A percentile compares a stretch with the other conserved stretches of the same genome.
Conservation (phyloP, 2,113 vertebrate genomes). For the Globicephala melas region DNA sequence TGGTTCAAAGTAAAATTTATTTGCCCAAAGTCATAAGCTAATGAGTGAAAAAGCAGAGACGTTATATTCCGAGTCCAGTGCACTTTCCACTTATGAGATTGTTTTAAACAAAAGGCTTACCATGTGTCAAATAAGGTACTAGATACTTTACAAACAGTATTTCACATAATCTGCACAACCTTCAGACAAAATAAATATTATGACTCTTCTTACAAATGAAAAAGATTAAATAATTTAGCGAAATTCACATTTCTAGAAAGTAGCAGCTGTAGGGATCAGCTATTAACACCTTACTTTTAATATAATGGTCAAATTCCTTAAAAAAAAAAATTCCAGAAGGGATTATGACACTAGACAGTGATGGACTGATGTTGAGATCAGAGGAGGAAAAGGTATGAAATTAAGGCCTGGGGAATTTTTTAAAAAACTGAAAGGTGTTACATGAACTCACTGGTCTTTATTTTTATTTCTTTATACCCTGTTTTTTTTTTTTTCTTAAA, state of each 20-base stretch:
- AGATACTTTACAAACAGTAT: not conserved
- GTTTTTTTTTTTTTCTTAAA: not conserved
- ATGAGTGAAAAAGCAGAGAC: not conserved
- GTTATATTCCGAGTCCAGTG: not conserved
- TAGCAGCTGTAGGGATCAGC: not conserved
- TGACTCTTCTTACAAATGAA: not conserved
- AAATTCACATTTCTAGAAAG: slow-evolving; percentile 10
- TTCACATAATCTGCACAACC: not conserved
- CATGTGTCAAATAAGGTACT: not conserved
- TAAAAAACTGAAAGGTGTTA: not conserved
- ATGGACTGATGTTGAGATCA: not conserved
- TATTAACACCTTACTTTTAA: not conserved
- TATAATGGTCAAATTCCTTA: not conserved
- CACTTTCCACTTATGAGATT: not conserved
- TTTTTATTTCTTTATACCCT: slow-evolving; percentile 33
- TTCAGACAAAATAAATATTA: not conserved
- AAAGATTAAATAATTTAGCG: not conserved
- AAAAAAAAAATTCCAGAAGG: not conserved
- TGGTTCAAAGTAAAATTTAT: not conserved
- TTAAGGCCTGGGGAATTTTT: not conserved
- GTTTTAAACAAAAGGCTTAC: not conserved
- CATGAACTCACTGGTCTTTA: not conserved
- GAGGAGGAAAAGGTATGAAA: not conserved
- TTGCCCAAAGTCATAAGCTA: not conserved
- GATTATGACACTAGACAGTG: not conserved